Evolutionary conservation across 92 coral and sea anemone species (phyloP).

Genomic region (Actinostola sp.): DNA sequence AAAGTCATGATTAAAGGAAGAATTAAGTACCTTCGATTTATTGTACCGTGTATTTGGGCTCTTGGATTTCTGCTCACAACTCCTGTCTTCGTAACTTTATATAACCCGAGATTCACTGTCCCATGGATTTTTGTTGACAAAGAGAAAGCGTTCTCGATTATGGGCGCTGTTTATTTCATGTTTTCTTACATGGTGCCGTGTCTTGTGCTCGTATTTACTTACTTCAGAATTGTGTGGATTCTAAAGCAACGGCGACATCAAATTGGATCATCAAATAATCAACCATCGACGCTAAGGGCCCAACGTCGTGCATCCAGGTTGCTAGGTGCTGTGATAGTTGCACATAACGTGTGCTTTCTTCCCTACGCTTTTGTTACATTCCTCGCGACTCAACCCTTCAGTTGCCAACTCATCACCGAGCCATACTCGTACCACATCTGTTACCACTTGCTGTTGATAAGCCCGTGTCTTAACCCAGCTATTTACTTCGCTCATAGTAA

Average conservation of each 20-base stretch:
- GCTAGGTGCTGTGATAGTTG: constrained; percentile 10
- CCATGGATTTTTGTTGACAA: no score
- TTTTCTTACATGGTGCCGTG: background rate
- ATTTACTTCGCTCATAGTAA: constrained; percentile 11
- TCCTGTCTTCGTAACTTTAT: background rate
- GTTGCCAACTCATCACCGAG: background rate
- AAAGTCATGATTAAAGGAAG: constrained; percentile 15
- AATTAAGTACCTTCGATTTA: background rate
- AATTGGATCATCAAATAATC: background rate
- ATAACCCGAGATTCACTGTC: no score
- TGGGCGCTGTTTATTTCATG: background rate
- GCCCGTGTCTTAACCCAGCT: constrained; percentile 8
- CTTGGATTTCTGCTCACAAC: background rate
- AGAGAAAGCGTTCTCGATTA: no score
- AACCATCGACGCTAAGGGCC: background rate
- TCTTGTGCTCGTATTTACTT: background rate
- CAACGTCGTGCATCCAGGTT: constrained; percentile 3
- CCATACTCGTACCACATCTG: background rate
- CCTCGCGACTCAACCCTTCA: background rate
- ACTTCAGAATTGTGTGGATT: background rate
- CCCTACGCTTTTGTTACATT: background rate
- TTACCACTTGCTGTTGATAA: background rate
- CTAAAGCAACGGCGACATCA: background rate
- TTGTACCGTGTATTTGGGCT: constrained; percentile 4
- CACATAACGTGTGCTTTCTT: constrained; percentile 4